Evolutionary conservation across 2,888 invertebrate genomes (phyloP).

Genomic region (Zootermopsis nevadensis): DNA sequence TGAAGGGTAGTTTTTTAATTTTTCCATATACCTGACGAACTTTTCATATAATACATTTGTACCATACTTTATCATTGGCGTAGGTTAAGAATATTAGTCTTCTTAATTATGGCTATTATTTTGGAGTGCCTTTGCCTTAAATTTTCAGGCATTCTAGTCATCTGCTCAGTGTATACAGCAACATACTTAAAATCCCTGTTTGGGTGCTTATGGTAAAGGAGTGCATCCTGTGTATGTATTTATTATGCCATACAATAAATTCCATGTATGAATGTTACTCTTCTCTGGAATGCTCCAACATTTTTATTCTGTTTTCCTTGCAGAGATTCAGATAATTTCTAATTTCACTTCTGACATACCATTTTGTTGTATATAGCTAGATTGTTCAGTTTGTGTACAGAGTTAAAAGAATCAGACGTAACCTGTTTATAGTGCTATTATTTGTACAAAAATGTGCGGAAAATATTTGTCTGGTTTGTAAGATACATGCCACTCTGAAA

Average conservation of each 20-base stretch:
- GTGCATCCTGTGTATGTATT: constrained; percentile 17
- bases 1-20: constrained; percentile 26
- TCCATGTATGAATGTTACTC: neutral
- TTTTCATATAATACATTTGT: neutral
- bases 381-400: too few relatives aligned
- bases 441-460: too few relatives aligned
- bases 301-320: too few relatives aligned
- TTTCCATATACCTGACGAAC: constrained; percentile 9
- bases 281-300: too few relatives aligned
- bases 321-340: too few relatives aligned
- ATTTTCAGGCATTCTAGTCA: constrained; percentile 38
- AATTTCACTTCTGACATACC: too few relatives aligned
- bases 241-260: constrained; percentile 20
- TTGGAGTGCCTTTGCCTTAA: constrained; percentile 35
- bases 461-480: too few relatives aligned
- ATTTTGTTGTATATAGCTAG: too few relatives aligned
- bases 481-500: too few relatives aligned
- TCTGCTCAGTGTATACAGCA: neutral
- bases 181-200: constrained; percentile 2
- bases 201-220: neutral
- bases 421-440: too few relatives aligned
- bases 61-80: neutral
- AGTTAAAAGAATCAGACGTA: too few relatives aligned
- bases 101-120: neutral
- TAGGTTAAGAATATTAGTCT: neutral